Evolutionary conservation across 2,797 vertebrate genomes (phyloP).

Genomic region (Mormyrus hasselquistii): DNA sequence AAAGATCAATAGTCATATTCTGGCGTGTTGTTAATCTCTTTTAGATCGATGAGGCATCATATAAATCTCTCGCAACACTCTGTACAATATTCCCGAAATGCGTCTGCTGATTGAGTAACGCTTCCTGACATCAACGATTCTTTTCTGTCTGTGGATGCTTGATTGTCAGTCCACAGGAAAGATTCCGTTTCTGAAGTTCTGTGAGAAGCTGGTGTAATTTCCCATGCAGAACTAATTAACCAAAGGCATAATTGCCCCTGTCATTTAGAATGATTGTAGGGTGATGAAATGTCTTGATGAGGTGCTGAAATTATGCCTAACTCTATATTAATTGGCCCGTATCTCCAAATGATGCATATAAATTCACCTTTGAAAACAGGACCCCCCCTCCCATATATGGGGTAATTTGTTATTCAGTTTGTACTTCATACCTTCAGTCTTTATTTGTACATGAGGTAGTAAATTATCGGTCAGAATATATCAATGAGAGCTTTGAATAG

Average conservation of each 20-base stretch:
- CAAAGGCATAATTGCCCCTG: background rate
- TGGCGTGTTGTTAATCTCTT: background rate
- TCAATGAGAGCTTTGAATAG: background rate
- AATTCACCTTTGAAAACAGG: background rate
- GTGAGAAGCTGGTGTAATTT: constrained; percentile 8
- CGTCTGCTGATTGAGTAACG: background rate
- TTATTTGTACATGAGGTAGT: background rate
- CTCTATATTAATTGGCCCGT: background rate
- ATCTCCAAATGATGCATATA: background rate
- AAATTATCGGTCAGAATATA: background rate
- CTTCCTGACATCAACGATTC: background rate
- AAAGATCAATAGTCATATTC: background rate
- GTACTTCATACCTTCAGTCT: background rate
- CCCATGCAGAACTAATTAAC: background rate
- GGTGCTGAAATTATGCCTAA: background rate
- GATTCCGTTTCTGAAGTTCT: background rate
- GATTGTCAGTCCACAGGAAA: background rate
- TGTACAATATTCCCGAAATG: background rate
- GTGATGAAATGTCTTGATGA: background rate
- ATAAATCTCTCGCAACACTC: background rate
- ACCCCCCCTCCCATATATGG: background rate
- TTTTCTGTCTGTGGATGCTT: background rate
- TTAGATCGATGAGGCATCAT: background rate
- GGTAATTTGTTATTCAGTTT: background rate
- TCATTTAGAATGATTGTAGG: background rate